These are phyloP conservation scores for Pentamera pediparva DNA, from an alignment of 53 echinoderm and acorn worm species.

Conservation along the genomic window DNA sequence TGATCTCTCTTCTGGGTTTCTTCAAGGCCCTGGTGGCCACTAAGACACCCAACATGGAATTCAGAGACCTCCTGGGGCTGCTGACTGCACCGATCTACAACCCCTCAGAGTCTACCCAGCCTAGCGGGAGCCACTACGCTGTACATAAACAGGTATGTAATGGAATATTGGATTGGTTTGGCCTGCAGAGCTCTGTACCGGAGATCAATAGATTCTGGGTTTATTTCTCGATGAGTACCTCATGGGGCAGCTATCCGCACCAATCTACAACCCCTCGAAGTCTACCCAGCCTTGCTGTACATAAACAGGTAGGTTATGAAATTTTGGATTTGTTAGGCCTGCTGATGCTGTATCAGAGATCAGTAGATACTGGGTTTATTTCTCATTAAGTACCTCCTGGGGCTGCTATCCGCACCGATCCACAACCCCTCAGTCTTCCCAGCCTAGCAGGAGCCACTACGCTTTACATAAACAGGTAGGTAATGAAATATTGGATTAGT, in stretches of 20 bases:
- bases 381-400: slow-evolving; percentile 73
- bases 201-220: neutral
- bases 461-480: slow-evolving; percentile 96
- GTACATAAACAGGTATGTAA: slow-evolving; percentile 88
- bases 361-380: no score
- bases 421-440: slow-evolving; percentile 74
- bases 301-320: slow-evolving; percentile 73
- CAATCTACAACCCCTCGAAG: slow-evolving; percentile 85
- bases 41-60: slow-evolving; percentile 83
- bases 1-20: slow-evolving; percentile 86
- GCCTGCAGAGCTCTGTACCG: neutral
- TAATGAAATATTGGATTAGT: neutral
- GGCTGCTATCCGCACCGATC: slow-evolving; percentile 71
- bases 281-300: slow-evolving; percentile 85
- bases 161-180: neutral
- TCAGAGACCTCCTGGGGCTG: slow-evolving; percentile 72
- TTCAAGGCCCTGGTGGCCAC: slow-evolving; percentile 80
- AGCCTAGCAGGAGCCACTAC: slow-evolving; percentile 64
- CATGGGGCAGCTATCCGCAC: slow-evolving; percentile 64
- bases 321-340: neutral
- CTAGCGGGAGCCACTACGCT: slow-evolving; percentile 69
- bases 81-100: slow-evolving; percentile 84
- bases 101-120: slow-evolving; percentile 75
- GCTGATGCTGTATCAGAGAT: neutral
- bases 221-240: no score